phyloP scores from a whole-genome alignment of 2,888 invertebrate species.

The Lithophane ornitopus region DNA sequence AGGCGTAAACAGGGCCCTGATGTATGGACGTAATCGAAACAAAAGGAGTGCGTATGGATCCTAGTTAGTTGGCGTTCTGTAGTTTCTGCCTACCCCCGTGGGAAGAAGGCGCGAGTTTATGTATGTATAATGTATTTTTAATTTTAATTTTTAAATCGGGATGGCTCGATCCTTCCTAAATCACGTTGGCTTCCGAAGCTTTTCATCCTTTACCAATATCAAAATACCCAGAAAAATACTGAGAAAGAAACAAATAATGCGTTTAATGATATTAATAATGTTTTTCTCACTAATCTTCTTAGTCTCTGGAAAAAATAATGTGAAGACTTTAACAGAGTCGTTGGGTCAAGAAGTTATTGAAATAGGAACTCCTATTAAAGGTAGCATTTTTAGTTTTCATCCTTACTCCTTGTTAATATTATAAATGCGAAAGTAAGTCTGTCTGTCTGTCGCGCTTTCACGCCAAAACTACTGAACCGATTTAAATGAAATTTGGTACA shows the following conservation, averaged over 20 bases:
- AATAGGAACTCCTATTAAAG: constrained; percentile 80
- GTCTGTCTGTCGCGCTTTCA: no score
- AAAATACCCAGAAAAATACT: constrained; percentile 33
- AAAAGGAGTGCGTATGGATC: no score
- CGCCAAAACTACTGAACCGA: no score
- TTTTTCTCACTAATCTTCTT: constrained; percentile 59
- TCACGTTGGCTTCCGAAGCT: constrained; percentile 45
- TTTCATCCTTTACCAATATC: constrained; percentile 8
- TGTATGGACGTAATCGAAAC: no score
- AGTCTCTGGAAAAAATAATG: constrained; percentile 69
- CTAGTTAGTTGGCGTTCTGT: no score
- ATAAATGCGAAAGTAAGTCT: no score
- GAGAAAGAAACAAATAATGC: constrained; percentile 69
- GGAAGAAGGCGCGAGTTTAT: no score
- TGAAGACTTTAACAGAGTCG: constrained; percentile 77
- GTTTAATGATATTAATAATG: constrained; percentile 48
- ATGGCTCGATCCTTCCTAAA: constrained; percentile 24
- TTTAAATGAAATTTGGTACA: no score
- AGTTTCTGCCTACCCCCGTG: background rate
- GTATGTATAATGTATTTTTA: background rate
- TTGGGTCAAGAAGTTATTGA: constrained; percentile 85
- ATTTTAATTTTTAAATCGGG: constrained; percentile 45
- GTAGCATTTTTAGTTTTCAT: no score
- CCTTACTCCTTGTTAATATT: no score
- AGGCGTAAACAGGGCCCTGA: no score